Evolutionary conservation across 2,888 invertebrate genomes (phyloP), one percentile per base, ranked within the genome.

Genomic region (Eudemis profundana): DNA sequence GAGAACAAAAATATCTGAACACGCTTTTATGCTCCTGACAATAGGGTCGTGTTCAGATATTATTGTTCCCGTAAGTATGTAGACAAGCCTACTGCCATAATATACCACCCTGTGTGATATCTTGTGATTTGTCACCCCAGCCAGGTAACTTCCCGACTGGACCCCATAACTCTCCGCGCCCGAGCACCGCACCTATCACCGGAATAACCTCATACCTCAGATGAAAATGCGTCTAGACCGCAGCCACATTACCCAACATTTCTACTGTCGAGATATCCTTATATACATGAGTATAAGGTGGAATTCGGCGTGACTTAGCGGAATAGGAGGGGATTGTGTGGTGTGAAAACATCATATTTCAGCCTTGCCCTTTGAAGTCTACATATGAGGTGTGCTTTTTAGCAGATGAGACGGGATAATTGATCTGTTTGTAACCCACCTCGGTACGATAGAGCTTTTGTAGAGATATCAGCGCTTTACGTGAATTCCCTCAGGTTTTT

Each of bases 141-240:
- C 70, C 61, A 47, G 65, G 68, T 70, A 70, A 67, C 47, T 40
- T 49, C 40, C 47, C n/a, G n/a, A 15, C 27, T 12, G 27, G 29
- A n/a, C 62, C 49, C 57, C 57, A 47, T 51, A 68, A 61, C 63
- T 66, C 62, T 15, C 47, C 36, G 17, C 42, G 42, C 33, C 33
- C 49, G 54, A 54, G 21, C 42, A 15, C 29, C 50, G 4, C 60
- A 69, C 64, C 61, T 51, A 67, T 69, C 69, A 64, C 59, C 53
- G 67, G 64, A 59, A 69, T 67, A 61, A 46, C 56, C 63, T 57
- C 61, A 64, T 69, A 59, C 57, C 64, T 57, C 63, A 64, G 69
- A 69, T 69, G 67, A 57, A 62, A 67, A 67, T 69, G 69, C 47
- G 68, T 69, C 69, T 69, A 69, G 69, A 69, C 69, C 67, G 59